Evolutionary conservation across 2,797 vertebrate species (phyloP).

Genomic region (Poecilia picta): DNA sequence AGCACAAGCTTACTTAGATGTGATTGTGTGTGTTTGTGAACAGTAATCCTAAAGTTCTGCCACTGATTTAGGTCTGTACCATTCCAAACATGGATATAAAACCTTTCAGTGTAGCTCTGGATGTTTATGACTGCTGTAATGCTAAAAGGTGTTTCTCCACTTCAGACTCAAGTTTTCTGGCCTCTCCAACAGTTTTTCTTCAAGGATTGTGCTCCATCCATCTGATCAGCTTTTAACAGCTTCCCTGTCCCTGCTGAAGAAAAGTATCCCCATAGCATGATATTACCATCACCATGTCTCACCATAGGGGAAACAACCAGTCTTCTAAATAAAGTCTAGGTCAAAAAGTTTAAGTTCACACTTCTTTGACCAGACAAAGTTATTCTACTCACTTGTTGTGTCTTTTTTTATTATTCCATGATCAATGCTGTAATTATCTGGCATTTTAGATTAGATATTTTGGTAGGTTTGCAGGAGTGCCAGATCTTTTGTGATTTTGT

Average conservation of each 20-base stretch:
- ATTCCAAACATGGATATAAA: neutral
- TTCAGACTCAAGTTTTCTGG: neutral
- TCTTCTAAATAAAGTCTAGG: neutral
- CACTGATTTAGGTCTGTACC: neutral
- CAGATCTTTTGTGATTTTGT: neutral
- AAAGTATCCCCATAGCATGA: neutral
- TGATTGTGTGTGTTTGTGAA: neutral
- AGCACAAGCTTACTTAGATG: neutral
- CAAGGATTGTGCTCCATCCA: neutral
- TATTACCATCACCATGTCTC: neutral
- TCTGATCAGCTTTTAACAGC: conserved; percentile 1
- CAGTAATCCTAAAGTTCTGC: neutral
- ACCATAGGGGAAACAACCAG: neutral
- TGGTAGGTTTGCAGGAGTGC: neutral
- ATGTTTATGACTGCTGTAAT: neutral
- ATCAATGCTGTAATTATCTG: neutral
- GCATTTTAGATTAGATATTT: neutral
- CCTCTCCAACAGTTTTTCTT: neutral
- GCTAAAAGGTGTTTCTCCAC: neutral
- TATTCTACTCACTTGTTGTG: neutral
- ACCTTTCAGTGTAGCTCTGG: neutral
- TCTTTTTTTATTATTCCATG: too few species aligned
- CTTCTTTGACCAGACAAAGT: neutral
- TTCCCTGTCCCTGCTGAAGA: neutral
- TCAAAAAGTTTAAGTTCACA: neutral